Percentiles rank a stretch among this genome's conserved stretches.
phyloP scores from a whole-genome alignment of 2,113 vertebrate genomes.

The Neogobius melanostomus region DNA sequence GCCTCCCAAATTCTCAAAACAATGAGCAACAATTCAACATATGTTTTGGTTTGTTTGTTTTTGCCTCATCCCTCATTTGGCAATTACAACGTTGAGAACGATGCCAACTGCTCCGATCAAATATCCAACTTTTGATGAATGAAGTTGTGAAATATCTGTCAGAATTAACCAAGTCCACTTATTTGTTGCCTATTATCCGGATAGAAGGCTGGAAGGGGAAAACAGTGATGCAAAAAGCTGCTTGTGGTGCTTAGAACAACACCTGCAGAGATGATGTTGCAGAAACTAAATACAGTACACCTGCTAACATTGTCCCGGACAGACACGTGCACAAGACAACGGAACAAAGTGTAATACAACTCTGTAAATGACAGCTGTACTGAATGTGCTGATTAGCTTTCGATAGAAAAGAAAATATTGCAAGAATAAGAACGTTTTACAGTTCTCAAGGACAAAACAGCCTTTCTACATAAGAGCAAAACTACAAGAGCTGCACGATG shows the following conservation, averaged over 20 bases:
- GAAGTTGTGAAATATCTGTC: background rate
- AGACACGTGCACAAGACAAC: constrained; percentile 5
- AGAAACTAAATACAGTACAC: constrained; percentile 16
- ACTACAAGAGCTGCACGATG: no score
- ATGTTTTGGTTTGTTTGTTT: constrained; percentile 5
- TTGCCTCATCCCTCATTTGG: constrained; percentile 1
- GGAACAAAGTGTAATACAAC: constrained; percentile 24
- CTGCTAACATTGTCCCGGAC: constrained; percentile 11
- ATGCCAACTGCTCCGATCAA: constrained; percentile 8
- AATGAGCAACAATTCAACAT: background rate
- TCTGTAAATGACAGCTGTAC: constrained; percentile 16
- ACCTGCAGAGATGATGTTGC: constrained; percentile 22
- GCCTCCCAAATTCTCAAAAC: background rate
- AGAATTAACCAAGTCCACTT: background rate
- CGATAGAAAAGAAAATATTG: background rate
- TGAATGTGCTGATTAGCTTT: constrained; percentile 13
- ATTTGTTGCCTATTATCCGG: background rate
- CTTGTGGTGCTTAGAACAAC: constrained; percentile 5
- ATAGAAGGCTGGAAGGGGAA: background rate
- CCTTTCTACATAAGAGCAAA: no score
- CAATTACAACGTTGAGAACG: background rate
- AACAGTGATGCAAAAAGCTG: constrained; percentile 16
- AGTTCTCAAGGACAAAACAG: background rate
- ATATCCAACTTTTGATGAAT: background rate
- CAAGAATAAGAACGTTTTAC: no score